phyloP scores from a whole-genome alignment of 2,113 vertebrate genomes.

The Antigone vipio region DNA sequence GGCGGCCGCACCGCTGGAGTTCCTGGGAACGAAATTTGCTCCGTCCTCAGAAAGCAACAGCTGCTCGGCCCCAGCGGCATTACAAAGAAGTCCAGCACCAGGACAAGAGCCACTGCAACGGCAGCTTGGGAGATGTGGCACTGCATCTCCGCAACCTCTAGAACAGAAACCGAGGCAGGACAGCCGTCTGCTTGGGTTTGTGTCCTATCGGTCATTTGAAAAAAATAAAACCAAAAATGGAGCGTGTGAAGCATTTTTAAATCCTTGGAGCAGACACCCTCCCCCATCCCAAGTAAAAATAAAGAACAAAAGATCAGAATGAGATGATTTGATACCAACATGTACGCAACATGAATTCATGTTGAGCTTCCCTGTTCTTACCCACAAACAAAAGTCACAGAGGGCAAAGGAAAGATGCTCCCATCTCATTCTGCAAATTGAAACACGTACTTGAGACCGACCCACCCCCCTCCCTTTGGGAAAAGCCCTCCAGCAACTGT shows the following conservation, averaged over 20 bases:
- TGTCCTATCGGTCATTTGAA: not conserved
- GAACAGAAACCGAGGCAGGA: not conserved
- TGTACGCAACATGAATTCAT: constrained; percentile 50
- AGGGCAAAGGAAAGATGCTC: constrained; percentile 81
- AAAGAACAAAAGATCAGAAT: constrained; percentile 75
- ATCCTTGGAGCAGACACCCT: constrained; percentile 71
- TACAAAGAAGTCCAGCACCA: not conserved
- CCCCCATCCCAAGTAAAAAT: constrained; percentile 62
- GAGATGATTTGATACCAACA: constrained; percentile 78
- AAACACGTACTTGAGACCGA: not conserved
- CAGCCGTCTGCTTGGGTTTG: constrained; percentile 15
- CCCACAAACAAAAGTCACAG: constrained; percentile 49
- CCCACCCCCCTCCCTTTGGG: constrained; percentile 18
- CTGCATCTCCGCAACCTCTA: not conserved
- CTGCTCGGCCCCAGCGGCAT: not conserved
- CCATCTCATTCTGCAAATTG: constrained; percentile 81
- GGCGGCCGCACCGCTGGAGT: not conserved
- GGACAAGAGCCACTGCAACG: not conserved
- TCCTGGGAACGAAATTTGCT: not conserved
- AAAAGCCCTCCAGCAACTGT: not conserved
- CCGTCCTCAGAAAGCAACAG: not conserved
- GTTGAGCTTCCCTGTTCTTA: constrained; percentile 54
- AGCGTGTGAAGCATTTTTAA: constrained; percentile 74
- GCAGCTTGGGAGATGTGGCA: not conserved
- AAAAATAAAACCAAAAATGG: not conserved